Evolutionary conservation across 2,888 invertebrate genomes (phyloP), one percentile per base, ranked within the genome.

Genomic region (Chaetogeoica ovagalla): DNA sequence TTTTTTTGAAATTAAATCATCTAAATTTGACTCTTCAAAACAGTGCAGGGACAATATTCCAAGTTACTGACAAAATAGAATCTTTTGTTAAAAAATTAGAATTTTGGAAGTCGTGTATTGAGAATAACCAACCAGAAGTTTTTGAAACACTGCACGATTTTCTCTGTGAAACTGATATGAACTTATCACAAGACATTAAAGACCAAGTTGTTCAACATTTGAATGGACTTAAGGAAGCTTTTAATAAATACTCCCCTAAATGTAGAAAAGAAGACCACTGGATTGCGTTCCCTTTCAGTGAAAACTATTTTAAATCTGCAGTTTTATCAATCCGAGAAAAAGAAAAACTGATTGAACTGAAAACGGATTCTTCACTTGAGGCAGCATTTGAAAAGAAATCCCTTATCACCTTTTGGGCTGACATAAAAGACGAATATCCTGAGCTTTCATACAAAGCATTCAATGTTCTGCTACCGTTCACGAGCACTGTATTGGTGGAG

Each of bases 301-400:
- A 68, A 68, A 68, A 52, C 15, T 48, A 68, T 68, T 68, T 68
- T 15, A 21, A 48, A 66, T 43, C 66, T 66, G 66, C 66, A 68
- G 17, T 15, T 68, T 48, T 68, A 68, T 68, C 68, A 68, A 48
- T 17, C 13, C 48, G 23, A 52, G 48, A 52, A 48, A 68, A 68
- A 68, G 68, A 68, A 48, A 68, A 48, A 68, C 17, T 68, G 13
- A 68, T 68, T 52, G 21, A 68, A 68, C 68, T 68, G 48, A 68
- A 52, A 48, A 68, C 21, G 23, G 48, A 52, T 68, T 68, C 52
- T 68, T 68, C 52, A 48, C 68, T 68, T 68, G 23, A 68, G 52
- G 48, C 21, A 66, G 43, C 21, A 68, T 48, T 68, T 23, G 48
- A 52, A 68, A 68, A 68, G 17, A 68, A 68, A 68, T 17, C 23